Percentiles rank a stretch among this genome's conserved stretches.
Evolutionary conservation across 2,888 invertebrate genomes (phyloP).

Genomic region (Hirtodrosophila confusa): DNA sequence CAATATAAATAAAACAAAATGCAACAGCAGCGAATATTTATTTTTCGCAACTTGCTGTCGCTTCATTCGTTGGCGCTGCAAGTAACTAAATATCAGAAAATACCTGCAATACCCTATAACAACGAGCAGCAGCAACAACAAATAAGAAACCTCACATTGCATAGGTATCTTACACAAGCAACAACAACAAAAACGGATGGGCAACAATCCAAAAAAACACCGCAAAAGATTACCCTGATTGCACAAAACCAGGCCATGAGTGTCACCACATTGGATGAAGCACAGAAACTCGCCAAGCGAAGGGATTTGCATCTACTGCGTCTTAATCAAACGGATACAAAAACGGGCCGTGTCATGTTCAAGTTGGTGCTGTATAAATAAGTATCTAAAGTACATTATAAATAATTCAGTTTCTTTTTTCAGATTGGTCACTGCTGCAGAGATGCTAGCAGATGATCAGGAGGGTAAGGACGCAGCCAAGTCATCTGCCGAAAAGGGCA

Average conservation of each 20-base stretch:
- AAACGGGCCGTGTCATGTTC: conserved; percentile 88
- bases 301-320: conserved; percentile 89
- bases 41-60: conserved; percentile 41
- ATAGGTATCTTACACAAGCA: conserved; percentile 49
- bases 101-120: background rate
- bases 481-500: conserved; percentile 39
- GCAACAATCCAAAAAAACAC: conserved; percentile 34
- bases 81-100: conserved; percentile 11
- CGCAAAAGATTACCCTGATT: conserved; percentile 88
- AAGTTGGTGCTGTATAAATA: conserved; percentile 83
- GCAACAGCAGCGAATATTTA: conserved; percentile 36
- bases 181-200: conserved; percentile 27
- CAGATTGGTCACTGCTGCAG: conserved; percentile 88
- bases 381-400: background rate
- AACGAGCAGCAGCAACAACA: conserved; percentile 9
- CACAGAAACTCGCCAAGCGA: conserved; percentile 88
- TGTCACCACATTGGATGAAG: conserved; percentile 88
- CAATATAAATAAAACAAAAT: conserved; percentile 15
- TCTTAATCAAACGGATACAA: conserved; percentile 88
- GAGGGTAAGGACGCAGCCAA: conserved; percentile 11
- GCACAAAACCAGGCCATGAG: conserved; percentile 86
- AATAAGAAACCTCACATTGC: conserved; percentile 21
- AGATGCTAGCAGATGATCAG: conserved; percentile 87
- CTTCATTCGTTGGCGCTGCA: conserved; percentile 26
- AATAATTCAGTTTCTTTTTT: conserved; percentile 13